Percentiles rank a stretch among this genome's conserved stretches.
These are phyloP conservation scores for Synanthedon tipuliformis DNA, from an alignment of 2,888 invertebrate genomes.

Conservation along the genomic window DNA sequence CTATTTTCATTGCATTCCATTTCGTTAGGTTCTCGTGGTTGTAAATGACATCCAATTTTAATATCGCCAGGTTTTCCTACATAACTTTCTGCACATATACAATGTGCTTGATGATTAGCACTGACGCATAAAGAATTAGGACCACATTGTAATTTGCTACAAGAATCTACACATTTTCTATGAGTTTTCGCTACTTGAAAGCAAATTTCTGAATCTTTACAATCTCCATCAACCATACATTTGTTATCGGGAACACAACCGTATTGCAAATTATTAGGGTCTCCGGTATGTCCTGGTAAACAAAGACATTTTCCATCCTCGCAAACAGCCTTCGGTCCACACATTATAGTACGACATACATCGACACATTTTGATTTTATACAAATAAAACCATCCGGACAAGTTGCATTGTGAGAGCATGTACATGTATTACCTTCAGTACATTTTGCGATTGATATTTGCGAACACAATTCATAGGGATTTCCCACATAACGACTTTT, in stretches of 20 bases:
- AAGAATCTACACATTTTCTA: constrained; percentile 88
- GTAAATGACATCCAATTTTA: constrained; percentile 80
- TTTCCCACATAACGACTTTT: constrained; percentile 87
- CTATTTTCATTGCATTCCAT: constrained; percentile 75
- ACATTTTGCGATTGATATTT: constrained; percentile 77
- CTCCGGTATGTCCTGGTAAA: constrained; percentile 80
- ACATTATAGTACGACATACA: constrained; percentile 79
- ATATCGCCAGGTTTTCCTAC: constrained; percentile 86
- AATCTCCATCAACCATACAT: constrained; percentile 85
- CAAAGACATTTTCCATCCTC: constrained; percentile 84
- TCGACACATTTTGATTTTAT: constrained; percentile 80
- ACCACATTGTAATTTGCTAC: constrained; percentile 88
- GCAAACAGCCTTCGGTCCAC: constrained; percentile 86
- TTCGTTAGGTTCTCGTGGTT: constrained; percentile 69
- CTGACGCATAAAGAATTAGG: constrained; percentile 90
- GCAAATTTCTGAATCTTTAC: constrained; percentile 86
- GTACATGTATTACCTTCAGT: constrained; percentile 76
- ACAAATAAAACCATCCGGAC: constrained; percentile 82
- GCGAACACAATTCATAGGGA: constrained; percentile 85
- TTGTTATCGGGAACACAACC: constrained; percentile 82
- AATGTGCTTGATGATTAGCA: constrained; percentile 86
- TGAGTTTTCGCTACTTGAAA: constrained; percentile 83
- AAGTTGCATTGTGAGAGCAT: constrained; percentile 77
- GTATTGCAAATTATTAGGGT: constrained; percentile 75
- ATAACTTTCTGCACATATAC: constrained; percentile 86